These are phyloP conservation scores for Pegoplata infirma DNA, from an alignment of 2,888 invertebrate genomes.

Conservation along the genomic window DNA sequence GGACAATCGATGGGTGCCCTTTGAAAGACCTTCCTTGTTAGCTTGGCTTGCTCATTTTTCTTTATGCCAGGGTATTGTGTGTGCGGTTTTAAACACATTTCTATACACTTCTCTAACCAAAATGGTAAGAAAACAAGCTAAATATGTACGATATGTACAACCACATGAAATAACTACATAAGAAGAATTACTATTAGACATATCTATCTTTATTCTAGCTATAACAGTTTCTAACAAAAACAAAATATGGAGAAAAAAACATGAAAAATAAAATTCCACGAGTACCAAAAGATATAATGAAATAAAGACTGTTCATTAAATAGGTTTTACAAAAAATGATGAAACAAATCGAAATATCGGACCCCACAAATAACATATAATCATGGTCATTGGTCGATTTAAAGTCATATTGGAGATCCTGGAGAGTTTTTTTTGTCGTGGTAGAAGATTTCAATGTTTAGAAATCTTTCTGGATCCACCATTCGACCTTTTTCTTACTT, in stretches of 20 bases:
- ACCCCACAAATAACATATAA: too few relatives aligned
- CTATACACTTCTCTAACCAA: constrained; percentile 32
- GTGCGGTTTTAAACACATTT: constrained; percentile 35
- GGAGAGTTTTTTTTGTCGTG: too few relatives aligned
- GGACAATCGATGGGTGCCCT: too few relatives aligned
- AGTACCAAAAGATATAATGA: constrained; percentile 5
- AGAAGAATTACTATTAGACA: background rate
- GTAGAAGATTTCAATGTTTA: too few relatives aligned
- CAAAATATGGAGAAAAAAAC: background rate
- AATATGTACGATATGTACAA: constrained; percentile 9
- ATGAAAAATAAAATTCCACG: constrained; percentile 9
- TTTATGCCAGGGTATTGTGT: constrained; percentile 46
- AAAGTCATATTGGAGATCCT: too few relatives aligned
- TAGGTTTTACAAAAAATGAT: too few relatives aligned
- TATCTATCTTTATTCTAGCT: background rate
- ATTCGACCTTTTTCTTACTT: too few relatives aligned
- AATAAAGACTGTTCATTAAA: too few relatives aligned
- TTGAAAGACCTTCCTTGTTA: background rate
- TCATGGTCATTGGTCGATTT: too few relatives aligned
- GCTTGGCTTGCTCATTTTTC: constrained; percentile 29
- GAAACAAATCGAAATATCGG: too few relatives aligned
- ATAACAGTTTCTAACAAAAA: background rate
- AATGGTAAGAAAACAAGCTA: background rate
- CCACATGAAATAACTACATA: background rate
- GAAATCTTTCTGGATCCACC: too few relatives aligned